These are phyloP conservation scores for Emmelina monodactyla DNA, from an alignment of 2,888 invertebrate genomes.

Conservation along the genomic window DNA sequence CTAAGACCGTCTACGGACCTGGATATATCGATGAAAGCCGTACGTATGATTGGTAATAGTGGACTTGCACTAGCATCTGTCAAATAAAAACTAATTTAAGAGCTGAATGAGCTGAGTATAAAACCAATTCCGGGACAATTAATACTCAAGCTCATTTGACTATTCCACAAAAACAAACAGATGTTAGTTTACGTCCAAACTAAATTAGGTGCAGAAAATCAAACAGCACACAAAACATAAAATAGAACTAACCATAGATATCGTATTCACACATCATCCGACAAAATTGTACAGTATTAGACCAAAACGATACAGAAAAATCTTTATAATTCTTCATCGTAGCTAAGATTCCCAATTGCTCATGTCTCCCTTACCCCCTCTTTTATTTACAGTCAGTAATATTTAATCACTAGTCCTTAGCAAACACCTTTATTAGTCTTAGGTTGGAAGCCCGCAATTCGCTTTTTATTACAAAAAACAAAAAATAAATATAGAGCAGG, in stretches of 20 bases:
- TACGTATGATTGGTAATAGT: slow-evolving; percentile 44
- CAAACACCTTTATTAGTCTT: neutral
- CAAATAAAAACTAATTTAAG: slow-evolving; percentile 5
- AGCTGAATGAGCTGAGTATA: slow-evolving; percentile 2
- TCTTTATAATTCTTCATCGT: neutral
- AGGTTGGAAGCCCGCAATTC: slow-evolving; percentile 1
- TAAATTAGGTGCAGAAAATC: slow-evolving; percentile 25
- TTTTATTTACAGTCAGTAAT: slow-evolving; percentile 3
- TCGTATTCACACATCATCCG: slow-evolving; percentile 49
- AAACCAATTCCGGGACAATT: slow-evolving; percentile 1
- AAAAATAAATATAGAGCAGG: neutral
- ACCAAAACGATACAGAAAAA: neutral
- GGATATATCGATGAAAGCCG: slow-evolving; percentile 65
- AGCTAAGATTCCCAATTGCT: slow-evolving; percentile 1
- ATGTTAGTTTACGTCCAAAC: slow-evolving; percentile 34
- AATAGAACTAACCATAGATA: slow-evolving; percentile 57
- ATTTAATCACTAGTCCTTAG: slow-evolving; percentile 5
- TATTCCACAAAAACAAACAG: slow-evolving; percentile 13
- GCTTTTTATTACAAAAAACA: neutral
- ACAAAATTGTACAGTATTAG: slow-evolving; percentile 42
- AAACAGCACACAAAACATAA: neutral
- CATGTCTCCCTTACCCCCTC: slow-evolving; percentile 2
- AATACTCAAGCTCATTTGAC: slow-evolving; percentile 2
- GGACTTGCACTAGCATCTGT: slow-evolving; percentile 27
- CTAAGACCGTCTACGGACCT: slow-evolving; percentile 64